Base-by-base conservation (phyloP, 2,888 invertebrate species). In the Amphiduros pacificus region DNA sequence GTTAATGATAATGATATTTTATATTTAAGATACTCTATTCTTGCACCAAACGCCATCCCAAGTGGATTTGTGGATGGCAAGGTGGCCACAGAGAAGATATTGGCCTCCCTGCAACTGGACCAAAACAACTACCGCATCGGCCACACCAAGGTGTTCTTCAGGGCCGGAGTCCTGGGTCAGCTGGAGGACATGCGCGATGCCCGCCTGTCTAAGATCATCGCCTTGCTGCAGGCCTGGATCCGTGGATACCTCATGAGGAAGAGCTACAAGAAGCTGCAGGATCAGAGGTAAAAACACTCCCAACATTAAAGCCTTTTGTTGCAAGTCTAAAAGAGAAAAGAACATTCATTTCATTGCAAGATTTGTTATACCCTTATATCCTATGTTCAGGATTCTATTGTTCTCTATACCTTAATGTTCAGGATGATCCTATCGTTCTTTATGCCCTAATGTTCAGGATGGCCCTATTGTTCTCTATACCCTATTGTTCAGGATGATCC, bases 111-210 rank as follows among this genome's bases (percentile, higher is more conserved):
- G 29, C 89, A 88, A 83, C 89, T 99, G 84, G 95, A 94, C 86
- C n/a, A n/a, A n/a, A 88, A 91, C 72, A 96, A 97, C 84, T 99
- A 94, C 88, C 91, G 95, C 87, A 91, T 97, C 85, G 99, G 99
- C 85, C 92, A 94, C 85, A 99, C 97, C 73, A 99, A 99, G 93
- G 97, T 96, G 91, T 99, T 99, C 94, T 99, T 99, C 95, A 94
- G 98, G 83, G 98, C 99, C 79, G 99, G 99, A 89, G 96, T 98
- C 85, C 87, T 99, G 88, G 99, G 99, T 93, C 94, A 94, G 87
- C 93, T 99, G 91, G 99, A 99, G 86, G 99, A 99, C 87, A 89
- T 98, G 86, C 94, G 99, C 89, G 99, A 99, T 86, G 98, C 98
- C 85, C 94, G 97, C 86, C 88, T 99, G 77, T 76, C 83, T 87